These are phyloP conservation scores for Piprites chloris DNA, from an alignment of 2,113 vertebrate species.

Conservation along the genomic window DNA sequence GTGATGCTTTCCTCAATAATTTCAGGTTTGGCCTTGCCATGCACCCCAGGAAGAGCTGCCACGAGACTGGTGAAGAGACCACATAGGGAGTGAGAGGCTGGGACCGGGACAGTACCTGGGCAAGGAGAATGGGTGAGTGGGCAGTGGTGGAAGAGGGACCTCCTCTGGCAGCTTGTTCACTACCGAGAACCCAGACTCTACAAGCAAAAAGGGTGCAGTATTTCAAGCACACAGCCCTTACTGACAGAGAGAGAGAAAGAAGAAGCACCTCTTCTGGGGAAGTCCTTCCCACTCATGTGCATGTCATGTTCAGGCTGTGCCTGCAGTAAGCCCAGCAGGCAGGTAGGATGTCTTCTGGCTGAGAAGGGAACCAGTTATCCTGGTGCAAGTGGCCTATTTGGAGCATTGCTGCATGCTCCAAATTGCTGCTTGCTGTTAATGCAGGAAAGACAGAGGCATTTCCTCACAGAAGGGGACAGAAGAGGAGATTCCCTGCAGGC, in stretches of 20 bases:
- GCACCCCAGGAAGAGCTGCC: not conserved
- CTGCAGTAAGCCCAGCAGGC: not conserved
- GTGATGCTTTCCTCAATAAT: not conserved
- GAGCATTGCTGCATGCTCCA: not conserved
- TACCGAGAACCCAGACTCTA: not conserved
- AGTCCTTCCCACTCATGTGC: not conserved
- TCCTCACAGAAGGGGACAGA: not conserved
- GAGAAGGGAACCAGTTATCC: not conserved
- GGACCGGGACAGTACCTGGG: not conserved
- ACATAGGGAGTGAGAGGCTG: not conserved
- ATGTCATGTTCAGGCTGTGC: not conserved
- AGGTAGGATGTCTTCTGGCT: not conserved
- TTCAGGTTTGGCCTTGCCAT: not conserved
- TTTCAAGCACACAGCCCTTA: not conserved
- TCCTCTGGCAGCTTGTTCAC: not conserved
- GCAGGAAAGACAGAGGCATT: not conserved
- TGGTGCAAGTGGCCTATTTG: not conserved
- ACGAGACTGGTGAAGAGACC: not conserved
- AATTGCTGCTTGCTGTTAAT: not conserved
- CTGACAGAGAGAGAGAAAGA: not conserved
- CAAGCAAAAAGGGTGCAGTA: not conserved
- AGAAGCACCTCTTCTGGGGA: not conserved
- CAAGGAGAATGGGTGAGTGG: not conserved
- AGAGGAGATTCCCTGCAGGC: not conserved
- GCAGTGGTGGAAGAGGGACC: not conserved